Evolutionary conservation across 2,113 vertebrate species (phyloP), one percentile per base, ranked within the genome.

Genomic region (Neodontobutis hainanensis): DNA sequence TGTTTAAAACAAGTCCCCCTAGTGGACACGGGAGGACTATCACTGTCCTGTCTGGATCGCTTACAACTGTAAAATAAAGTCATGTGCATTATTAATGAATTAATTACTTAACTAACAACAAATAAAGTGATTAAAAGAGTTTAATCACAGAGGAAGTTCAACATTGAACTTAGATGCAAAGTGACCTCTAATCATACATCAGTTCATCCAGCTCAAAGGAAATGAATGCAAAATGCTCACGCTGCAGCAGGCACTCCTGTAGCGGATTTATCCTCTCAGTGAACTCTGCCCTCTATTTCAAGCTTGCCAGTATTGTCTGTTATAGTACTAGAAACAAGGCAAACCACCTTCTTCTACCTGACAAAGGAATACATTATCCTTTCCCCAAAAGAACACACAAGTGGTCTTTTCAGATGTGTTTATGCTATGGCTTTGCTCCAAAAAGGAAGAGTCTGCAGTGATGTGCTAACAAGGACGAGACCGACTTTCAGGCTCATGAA

Each of bases 341-440:
- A 82, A 90, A 90, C 80, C 83, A 85, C 68, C 73, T 62, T 75
- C 56, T 83, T 74, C 71, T 70, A 82, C 80, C 74, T 85, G 83
- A 90, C 88, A 86, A 88, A 87, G 83, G 85, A 85, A 84, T 89
- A 89, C 84, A 86, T 87, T 85, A 88, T 89, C 70, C 85, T 77
- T 83, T 49, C 75, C 69, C 50, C 72, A 58, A 65, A 68, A 84
- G 82, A 80, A 81, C 75, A 59, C 61, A 81, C 67, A 86, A 86
- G 76, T 77, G 64, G 77, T 85, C 80, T 83, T 82, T 80, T 85
- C 77, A 74, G 69, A 78, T 80, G 79, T 88, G 73, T 79, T 74
- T 87, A 77, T 73, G 87, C 85, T 75, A 51, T 85, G 81, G 87
- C 77, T 60, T 9, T 0, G 3, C 55, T 89, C 83, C 87, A 85